Evolutionary conservation across 92 coral and sea anemone species (phyloP).

Genomic region (Heteractis magnifica): DNA sequence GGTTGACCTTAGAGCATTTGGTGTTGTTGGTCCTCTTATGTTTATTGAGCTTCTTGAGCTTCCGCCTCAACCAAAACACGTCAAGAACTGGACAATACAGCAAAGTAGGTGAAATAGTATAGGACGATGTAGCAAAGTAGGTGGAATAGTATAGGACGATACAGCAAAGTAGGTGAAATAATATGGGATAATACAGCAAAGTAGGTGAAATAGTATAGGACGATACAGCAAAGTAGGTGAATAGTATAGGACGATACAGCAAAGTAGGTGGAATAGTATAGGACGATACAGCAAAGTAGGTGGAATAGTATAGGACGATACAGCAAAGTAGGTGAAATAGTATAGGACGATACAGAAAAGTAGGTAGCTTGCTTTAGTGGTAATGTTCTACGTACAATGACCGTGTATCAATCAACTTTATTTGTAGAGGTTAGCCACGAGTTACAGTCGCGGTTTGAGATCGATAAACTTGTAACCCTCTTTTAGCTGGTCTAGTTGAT

Average conservation of each 20-base stretch:
- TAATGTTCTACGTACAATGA: too few relatives aligned
- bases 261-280: too few relatives aligned
- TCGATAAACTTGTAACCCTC: too few relatives aligned
- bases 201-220: too few relatives aligned
- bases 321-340: not conserved
- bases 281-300: slow-evolving; percentile 93
- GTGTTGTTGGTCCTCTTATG: slow-evolving; percentile 77
- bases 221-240: too few relatives aligned
- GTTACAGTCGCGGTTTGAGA: too few relatives aligned
- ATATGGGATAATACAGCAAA: too few relatives aligned
- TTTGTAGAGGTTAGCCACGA: too few relatives aligned
- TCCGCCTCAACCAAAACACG: slow-evolving; percentile 91
- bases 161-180: not conserved
- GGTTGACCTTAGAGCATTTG: slow-evolving; percentile 87
- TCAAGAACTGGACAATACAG: slow-evolving; percentile 86
- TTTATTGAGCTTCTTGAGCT: slow-evolving; percentile 75
- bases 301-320: not conserved
- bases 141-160: not conserved
- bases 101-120: slow-evolving; percentile 56
- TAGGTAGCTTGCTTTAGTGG: too few relatives aligned
- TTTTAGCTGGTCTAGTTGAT: too few relatives aligned
- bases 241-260: too few relatives aligned
- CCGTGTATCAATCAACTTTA: too few relatives aligned
- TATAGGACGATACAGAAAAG: not conserved
- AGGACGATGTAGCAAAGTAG: not conserved